Base-by-base conservation (phyloP, 2,113 vertebrate genomes). In the Nothoprocta pentlandii region DNA sequence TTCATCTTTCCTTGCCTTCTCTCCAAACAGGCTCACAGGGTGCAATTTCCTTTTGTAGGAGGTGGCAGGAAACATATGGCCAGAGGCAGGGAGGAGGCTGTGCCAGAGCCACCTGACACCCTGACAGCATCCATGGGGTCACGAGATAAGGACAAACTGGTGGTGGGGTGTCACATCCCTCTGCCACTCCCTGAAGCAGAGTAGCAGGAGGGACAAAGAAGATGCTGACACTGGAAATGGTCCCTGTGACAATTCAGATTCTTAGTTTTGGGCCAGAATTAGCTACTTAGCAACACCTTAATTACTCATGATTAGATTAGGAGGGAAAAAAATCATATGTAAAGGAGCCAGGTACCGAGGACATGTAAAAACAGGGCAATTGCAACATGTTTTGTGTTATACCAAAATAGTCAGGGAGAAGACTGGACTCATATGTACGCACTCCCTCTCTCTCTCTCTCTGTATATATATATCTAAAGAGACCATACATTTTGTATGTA, bases 21-120 rank as follows among this genome's bases (percentile, higher is more conserved):
- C 32, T 56, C 13, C 54, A 42, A 34, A 15, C 34, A 59, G 61
- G 42, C 16, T 17, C 20, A 20, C 46, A 78, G 80, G 54, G 21
- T 77, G 49, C 41, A 49, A 25, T 42, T 70, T 66, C 67, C 70
- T 15, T 34, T 49, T 49, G 28, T 14, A 83, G 28, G 54, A 93
- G n/a, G 76, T 88, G 68, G 69, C 78, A 90, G 68, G 67, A 82
- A 91, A 67, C 71, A 82, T 66, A 82, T 80, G 79, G 92, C 34
- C 61, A 88, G 46, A 56, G 75, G 77, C 20, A 25, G 69, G 69
- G 83, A 93, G 64, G 32, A 93, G 53, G 0, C 25, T 59, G 59
- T 41, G 36, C 36, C 20, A 0, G 5, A 1, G 28, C 59, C 93
- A 62, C 77, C 66, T 88, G 54, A 84, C 88, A 92, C 77, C 56